Conservation (phyloP, 2,113 vertebrate species). For the Tautogolabrus adspersus region DNA sequence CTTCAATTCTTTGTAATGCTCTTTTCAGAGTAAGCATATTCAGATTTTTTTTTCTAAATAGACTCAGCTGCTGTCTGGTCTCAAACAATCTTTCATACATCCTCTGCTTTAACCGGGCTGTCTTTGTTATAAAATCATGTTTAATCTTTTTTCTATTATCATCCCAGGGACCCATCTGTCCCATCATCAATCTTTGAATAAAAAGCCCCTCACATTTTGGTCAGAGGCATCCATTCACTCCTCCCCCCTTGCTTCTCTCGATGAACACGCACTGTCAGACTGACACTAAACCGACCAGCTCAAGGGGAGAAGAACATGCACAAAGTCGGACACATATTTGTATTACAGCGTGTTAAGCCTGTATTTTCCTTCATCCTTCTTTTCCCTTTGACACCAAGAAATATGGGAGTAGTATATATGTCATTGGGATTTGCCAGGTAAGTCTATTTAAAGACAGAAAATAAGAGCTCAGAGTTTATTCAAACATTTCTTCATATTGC, state of each 20-base stretch:
- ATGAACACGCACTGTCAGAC: constrained; percentile 22
- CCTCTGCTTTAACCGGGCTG: constrained; percentile 21
- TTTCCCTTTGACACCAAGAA: neutral
- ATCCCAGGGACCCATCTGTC: constrained; percentile 28
- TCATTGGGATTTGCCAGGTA: neutral
- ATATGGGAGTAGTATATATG: neutral
- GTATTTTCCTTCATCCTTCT: neutral
- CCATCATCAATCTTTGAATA: constrained; percentile 49
- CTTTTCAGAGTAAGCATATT: neutral
- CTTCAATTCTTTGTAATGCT: constrained; percentile 12
- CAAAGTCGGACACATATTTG: neutral
- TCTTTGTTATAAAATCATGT: constrained; percentile 37
- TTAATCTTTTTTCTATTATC: constrained; percentile 49
- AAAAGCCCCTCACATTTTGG: constrained; percentile 41
- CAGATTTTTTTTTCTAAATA: neutral
- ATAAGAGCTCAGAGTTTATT: neutral
- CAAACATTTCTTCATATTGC: neutral
- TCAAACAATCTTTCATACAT: constrained; percentile 15
- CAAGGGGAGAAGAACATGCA: neutral
- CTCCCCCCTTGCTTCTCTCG: constrained; percentile 15
- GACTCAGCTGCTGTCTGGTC: neutral
- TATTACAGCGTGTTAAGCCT: neutral
- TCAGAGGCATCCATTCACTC: constrained; percentile 35
- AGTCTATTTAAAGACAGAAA: neutral
- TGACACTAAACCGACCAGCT: constrained; percentile 21